These are phyloP conservation scores for Macaria notata DNA, from an alignment of 2,888 invertebrate genomes.

Conservation along the genomic window DNA sequence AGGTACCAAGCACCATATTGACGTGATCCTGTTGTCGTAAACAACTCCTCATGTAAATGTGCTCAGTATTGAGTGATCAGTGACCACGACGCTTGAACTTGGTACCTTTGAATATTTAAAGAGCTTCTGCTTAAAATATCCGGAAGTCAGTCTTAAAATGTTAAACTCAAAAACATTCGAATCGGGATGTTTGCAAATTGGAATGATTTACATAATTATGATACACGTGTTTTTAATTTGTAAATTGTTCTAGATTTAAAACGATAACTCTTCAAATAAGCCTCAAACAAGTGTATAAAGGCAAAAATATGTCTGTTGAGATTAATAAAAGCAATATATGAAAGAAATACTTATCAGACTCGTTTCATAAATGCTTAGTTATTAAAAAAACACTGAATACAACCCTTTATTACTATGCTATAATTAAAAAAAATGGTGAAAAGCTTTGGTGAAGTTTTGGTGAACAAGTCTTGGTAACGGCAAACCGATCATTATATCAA, in stretches of 20 bases:
- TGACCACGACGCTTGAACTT: conserved; percentile 18
- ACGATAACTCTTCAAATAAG: neutral
- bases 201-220: conserved; percentile 11
- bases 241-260: conserved; percentile 2
- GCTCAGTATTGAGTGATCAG: conserved; percentile 11
- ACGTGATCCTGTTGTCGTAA: conserved; percentile 15
- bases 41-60: conserved; percentile 18
- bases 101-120: conserved; percentile 20
- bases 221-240: conserved; percentile 1
- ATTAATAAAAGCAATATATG: no score
- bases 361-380: no score
- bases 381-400: no score
- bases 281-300: no score
- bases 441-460: no score
- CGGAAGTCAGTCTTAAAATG: conserved; percentile 16
- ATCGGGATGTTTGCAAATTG: conserved; percentile 18
- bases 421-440: no score
- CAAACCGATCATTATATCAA: no score
- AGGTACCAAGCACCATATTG: neutral
- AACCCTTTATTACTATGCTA: no score
- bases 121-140: conserved; percentile 8
- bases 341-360: no score
- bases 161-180: conserved; percentile 13
- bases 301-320: no score
- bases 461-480: no score